Base-by-base conservation (phyloP, 2,888 invertebrate genomes). In the Pterostichus madidus region DNA sequence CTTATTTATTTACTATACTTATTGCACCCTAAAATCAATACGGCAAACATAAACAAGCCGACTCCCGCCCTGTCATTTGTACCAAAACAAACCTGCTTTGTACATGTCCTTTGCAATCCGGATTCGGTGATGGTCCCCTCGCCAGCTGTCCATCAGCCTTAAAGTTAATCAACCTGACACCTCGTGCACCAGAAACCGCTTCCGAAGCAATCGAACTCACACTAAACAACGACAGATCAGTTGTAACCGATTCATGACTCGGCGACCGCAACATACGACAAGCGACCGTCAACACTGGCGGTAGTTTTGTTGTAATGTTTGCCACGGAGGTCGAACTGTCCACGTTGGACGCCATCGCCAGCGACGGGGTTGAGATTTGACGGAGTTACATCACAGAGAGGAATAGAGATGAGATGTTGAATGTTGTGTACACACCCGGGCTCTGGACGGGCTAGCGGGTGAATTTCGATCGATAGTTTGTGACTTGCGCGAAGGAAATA, bases 181-280 rank as follows among this genome's bases (percentile, higher is more conserved):
- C 86, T 78, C 88, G 88, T 39, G 44, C 68, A 10, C 17, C 89
- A 17, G 56, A 15, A 83, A 91, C 90, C 11, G 89, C 89, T 81
- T 93, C 92, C n/a, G 93, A 93, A 4, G 91, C 90, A 44, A 92
- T 92, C 13, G 92, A 92, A 6, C 93, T 92, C 84, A 93, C 93
- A 0, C 94, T 94, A 1, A 94, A 94, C 15, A 95, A 93, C 83
- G 96, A 96, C 78, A 96, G 90, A 89, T 96, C 96, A 0, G 96
- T 96, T 11, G 95, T 95, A 86, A 96, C 95, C 15, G 95, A 95
- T 90, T 96, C 96, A 90, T 95, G 96, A 15, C 95, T 96, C 5
- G 96, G 96, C 0, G 96, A 96, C 77, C 96, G 92, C 84, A 94
- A 88, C 90, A 94, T 93, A 84, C 94, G 93, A 87, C 93, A 93